Evolutionary conservation across 2,888 invertebrate genomes (phyloP).

Genomic region (Branchipolynoe longqiensis): DNA sequence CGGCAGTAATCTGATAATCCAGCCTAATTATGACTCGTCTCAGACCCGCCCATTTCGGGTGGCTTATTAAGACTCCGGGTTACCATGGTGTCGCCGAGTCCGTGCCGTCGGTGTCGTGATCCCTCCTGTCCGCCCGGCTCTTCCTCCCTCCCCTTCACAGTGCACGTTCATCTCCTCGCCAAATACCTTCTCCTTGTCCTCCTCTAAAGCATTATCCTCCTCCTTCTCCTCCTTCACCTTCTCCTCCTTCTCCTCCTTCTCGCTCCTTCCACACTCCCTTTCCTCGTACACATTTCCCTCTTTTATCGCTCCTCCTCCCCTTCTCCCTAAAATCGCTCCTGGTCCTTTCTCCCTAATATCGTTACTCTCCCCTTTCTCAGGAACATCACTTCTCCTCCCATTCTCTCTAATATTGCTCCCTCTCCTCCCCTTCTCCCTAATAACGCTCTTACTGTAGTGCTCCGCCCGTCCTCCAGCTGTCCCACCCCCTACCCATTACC

Average conservation of each 20-base stretch:
- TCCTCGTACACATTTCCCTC: neutral
- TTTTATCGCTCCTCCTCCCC: neutral
- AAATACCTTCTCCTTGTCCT: neutral
- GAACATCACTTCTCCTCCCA: neutral
- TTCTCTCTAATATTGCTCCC: neutral
- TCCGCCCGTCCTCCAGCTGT: too few species aligned
- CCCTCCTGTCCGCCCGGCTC: neutral
- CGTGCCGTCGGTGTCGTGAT: neutral
- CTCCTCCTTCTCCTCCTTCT: neutral
- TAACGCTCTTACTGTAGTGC: neutral
- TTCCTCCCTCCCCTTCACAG: slow-evolving; percentile 7
- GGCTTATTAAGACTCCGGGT: slow-evolving; percentile 21
- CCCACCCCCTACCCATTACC: too few species aligned
- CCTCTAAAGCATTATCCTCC: neutral
- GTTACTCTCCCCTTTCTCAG: neutral
- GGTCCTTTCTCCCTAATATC: neutral
- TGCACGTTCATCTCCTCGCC: neutral
- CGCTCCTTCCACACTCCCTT: neutral
- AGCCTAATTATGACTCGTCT: slow-evolving; percentile 17
- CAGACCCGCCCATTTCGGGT: slow-evolving; percentile 27
- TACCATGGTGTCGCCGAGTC: neutral
- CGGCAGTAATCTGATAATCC: slow-evolving; percentile 24
- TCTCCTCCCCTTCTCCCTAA: neutral
- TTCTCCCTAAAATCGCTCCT: neutral
- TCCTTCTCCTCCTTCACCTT: neutral